Base-by-base conservation (phyloP, 2,797 vertebrate genomes). In the Acanthurus tractus region DNA sequence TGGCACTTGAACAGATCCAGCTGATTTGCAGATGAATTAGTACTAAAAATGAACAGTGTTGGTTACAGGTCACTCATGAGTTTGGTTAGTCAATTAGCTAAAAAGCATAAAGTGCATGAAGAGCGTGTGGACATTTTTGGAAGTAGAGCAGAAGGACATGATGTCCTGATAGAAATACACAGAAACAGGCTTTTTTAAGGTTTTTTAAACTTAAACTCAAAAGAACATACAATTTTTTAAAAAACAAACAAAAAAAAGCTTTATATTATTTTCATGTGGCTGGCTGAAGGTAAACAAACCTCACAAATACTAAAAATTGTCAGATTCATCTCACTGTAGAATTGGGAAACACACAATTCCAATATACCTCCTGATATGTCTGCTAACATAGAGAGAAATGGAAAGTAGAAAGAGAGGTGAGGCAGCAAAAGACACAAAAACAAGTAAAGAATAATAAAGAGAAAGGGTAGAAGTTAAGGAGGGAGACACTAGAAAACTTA, bases 71-170 rank as follows among this genome's bases (percentile, higher is more conserved):
- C 36, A 49, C 20, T 38, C 14, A 29, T 46, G 38, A 29, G 34
- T 48, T 69, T 13, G 63, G 49, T 11, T 40, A 62, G 40, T 54
- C 14, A 2, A 50, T 15, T 63, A 46, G 48, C 55, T 38, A 48
- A 63, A 29, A 29, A 29, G 25, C 25, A 29, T 29, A 61, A 45
- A 5, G 10, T 11, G 12, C 20, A 36, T 8, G 8, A 3, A 48
- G 25, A 42, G 9, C 29, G 34, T n/a, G 17, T 63, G n/a, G 58
- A 25, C 11, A 6, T 50, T 61, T 69, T 12, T 38, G n/a, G 44
- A 49, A n/a, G 45, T 58, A 42, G 45, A 58, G 22, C 65, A 48
- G 54, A 61, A 80, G 64, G 6, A 46, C 12, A 22, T 36, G n/a
- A 56, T 38, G 20, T 11, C 9, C 46, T 12, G 20, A 14, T 34